Evolutionary conservation across 2,113 vertebrate genomes (phyloP).

Genomic region (Colaptes auratus): DNA sequence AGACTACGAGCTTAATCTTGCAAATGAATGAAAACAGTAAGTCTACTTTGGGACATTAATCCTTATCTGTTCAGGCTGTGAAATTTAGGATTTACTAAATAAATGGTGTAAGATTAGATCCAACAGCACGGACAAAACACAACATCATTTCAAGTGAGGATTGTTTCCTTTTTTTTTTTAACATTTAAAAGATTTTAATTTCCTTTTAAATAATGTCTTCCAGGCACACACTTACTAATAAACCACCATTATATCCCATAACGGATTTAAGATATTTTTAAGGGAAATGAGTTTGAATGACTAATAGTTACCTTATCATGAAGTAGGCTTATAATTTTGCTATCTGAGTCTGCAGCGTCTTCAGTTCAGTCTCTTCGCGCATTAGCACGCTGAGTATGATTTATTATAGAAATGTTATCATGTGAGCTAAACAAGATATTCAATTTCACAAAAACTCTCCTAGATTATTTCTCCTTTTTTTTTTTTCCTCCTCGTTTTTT

Average conservation of each 20-base stretch:
- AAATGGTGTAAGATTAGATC: not conserved
- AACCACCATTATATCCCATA: constrained; percentile 79
- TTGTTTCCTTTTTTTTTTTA: not conserved
- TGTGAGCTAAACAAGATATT: constrained; percentile 97
- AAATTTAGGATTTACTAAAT: not conserved
- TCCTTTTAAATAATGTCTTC: constrained; percentile 42
- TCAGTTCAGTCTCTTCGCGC: constrained; percentile 99
- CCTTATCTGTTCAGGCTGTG: not conserved
- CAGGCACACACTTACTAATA: constrained; percentile 74
- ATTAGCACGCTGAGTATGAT: constrained; percentile 99
- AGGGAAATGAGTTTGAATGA: constrained; percentile 97
- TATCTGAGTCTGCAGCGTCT: constrained; percentile 99
- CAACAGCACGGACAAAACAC: constrained; percentile 50
- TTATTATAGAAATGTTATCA: constrained; percentile 99
- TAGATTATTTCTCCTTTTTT: constrained; percentile 74
- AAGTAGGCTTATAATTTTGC: constrained; percentile 99
- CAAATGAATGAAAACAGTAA: not conserved
- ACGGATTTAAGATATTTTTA: constrained; percentile 83
- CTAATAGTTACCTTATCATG: constrained; percentile 99
- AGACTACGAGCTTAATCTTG: not conserved
- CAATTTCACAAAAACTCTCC: constrained; percentile 92
- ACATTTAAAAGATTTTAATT: not conserved
- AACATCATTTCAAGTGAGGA: not conserved
- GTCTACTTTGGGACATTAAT: not conserved
- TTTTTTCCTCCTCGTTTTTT: not conserved